phyloP scores from a whole-genome alignment of 2,797 vertebrate genomes.

The Coracias cyanogaster region DNA sequence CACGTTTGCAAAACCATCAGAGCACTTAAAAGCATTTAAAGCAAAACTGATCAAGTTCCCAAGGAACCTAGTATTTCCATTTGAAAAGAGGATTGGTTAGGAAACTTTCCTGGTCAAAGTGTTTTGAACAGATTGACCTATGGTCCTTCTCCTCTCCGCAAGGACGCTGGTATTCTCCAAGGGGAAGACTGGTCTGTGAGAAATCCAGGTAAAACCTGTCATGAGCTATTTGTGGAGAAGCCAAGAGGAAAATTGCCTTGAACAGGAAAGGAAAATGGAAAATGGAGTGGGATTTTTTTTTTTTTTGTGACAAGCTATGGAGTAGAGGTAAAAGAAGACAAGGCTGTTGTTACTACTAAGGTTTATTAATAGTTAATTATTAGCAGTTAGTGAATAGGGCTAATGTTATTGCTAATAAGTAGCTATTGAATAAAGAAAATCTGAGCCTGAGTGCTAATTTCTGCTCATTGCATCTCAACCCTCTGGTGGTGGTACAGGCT shows the following conservation, averaged over 20 bases:
- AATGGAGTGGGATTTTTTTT: background rate
- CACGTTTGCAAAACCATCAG: fast-evolving
- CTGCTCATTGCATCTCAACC: background rate
- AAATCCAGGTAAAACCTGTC: background rate
- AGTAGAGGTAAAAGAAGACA: background rate
- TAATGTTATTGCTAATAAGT: background rate
- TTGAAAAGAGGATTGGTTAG: background rate
- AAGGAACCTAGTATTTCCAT: background rate
- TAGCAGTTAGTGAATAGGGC: background rate
- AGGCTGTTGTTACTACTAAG: background rate
- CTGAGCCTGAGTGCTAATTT: background rate
- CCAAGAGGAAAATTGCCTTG: background rate
- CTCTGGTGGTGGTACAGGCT: background rate
- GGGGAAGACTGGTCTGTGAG: background rate
- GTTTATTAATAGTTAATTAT: background rate
- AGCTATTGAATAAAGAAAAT: background rate
- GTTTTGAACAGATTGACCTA: background rate
- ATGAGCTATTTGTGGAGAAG: background rate
- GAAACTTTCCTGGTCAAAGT: background rate
- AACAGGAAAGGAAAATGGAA: background rate
- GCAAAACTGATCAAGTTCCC: background rate
- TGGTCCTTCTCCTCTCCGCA: background rate
- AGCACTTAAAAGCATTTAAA: background rate
- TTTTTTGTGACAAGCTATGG: background rate
- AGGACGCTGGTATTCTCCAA: background rate